Evolutionary conservation across 2,113 vertebrate genomes (phyloP).

Genomic region (Upupa epops): DNA sequence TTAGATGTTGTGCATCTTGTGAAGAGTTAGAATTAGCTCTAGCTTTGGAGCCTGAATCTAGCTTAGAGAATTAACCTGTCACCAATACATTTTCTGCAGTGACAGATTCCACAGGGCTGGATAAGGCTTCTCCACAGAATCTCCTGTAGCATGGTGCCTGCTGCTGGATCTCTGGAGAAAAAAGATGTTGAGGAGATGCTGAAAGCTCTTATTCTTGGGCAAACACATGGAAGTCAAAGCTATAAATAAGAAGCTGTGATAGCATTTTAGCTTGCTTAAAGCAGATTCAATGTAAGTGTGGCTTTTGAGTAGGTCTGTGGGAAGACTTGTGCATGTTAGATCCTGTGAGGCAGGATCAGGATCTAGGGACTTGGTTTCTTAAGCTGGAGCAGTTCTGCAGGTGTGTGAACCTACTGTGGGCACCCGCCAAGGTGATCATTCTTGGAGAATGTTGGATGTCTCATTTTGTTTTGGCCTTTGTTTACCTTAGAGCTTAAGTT

Average conservation of each 20-base stretch:
- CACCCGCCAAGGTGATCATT: not conserved
- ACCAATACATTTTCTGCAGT: not conserved
- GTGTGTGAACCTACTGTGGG: not conserved
- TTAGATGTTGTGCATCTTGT: accelerated
- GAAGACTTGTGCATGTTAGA: not conserved
- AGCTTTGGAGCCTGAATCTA: not conserved
- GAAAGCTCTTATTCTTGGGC: not conserved
- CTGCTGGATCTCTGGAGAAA: not conserved
- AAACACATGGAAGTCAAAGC: not conserved
- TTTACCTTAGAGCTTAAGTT: not conserved
- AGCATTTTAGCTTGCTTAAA: not conserved
- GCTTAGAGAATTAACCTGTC: not conserved
- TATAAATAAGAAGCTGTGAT: not conserved
- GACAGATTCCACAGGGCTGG: not conserved
- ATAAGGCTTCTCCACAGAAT: not conserved
- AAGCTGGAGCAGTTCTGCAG: not conserved
- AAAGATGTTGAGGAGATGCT: not conserved
- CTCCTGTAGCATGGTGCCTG: not conserved
- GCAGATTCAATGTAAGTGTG: not conserved
- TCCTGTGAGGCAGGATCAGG: not conserved
- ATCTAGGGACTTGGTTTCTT: not conserved
- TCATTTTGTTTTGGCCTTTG: not conserved
- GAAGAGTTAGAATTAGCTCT: not conserved
- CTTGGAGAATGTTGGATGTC: not conserved
- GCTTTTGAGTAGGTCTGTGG: not conserved